phyloP scores from a whole-genome alignment of 2,888 invertebrate species.

The Tyria jacobaeae region DNA sequence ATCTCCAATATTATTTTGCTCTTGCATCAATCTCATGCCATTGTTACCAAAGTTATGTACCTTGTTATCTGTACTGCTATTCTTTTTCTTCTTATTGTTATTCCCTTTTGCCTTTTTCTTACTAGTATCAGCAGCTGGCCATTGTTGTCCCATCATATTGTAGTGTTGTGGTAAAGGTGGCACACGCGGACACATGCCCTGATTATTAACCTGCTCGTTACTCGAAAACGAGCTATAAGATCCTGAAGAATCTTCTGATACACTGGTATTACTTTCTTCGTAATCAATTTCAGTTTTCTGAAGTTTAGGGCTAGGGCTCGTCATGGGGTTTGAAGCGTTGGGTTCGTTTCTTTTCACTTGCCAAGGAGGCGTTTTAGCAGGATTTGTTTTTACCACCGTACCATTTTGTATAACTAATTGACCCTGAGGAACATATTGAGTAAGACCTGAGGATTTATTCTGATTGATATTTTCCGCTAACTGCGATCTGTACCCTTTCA shows the following conservation, averaged over 20 bases:
- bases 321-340: constrained; percentile 59
- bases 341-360: constrained; percentile 81
- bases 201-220: constrained; percentile 72
- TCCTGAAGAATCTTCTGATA: constrained; percentile 73
- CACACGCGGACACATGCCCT: constrained; percentile 89
- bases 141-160: constrained; percentile 79
- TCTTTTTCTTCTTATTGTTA: constrained; percentile 81
- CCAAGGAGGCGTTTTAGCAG: constrained; percentile 87
- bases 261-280: constrained; percentile 70
- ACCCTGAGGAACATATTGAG: constrained; percentile 73
- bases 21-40: constrained; percentile 70
- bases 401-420: constrained; percentile 82
- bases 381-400: constrained; percentile 81
- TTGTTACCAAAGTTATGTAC: constrained; percentile 66
- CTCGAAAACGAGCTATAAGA: constrained; percentile 68
- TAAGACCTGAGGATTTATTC: constrained; percentile 66
- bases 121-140: constrained; percentile 70
- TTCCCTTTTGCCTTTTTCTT: constrained; percentile 87
- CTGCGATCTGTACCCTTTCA: constrained; percentile 81
- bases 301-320: constrained; percentile 71
- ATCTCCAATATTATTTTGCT: constrained; percentile 77
- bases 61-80: constrained; percentile 67
- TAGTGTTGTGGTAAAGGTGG: constrained; percentile 91
- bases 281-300: constrained; percentile 75
- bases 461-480: constrained; percentile 68